Evolutionary conservation across 2,797 vertebrate species (phyloP).

Genomic region (Semaprochilodus insignis): DNA sequence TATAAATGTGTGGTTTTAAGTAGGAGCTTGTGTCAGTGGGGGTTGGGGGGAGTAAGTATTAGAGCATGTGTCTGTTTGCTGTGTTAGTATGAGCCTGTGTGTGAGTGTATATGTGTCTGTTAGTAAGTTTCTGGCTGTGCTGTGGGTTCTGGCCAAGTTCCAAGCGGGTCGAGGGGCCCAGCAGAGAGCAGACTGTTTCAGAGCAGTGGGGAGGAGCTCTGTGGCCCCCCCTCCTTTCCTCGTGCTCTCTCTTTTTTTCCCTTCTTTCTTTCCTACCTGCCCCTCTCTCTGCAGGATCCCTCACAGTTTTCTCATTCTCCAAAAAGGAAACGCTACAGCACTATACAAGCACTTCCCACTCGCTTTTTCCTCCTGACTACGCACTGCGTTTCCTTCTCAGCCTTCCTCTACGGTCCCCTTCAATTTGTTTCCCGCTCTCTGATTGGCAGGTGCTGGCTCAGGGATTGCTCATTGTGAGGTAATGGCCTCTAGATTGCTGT

Average conservation of each 20-base stretch:
- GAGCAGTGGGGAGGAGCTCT: conserved; percentile 34
- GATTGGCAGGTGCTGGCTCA: conserved; percentile 32
- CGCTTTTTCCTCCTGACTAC: background rate
- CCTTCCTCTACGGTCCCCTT: conserved; percentile 3
- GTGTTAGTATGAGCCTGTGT: conserved; percentile 36
- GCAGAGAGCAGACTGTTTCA: conserved; percentile 50
- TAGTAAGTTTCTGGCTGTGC: conserved; percentile 31
- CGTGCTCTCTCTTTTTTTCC: background rate
- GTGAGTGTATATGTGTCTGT: conserved; percentile 43
- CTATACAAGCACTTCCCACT: conserved; percentile 24
- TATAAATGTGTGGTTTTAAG: conserved; percentile 45
- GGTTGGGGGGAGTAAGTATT: background rate
- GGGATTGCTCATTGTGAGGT: conserved; percentile 39
- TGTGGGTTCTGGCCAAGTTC: conserved; percentile 52
- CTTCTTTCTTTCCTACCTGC: background rate
- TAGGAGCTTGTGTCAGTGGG: conserved; percentile 39
- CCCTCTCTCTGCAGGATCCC: conserved; percentile 19
- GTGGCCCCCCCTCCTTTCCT: background rate
- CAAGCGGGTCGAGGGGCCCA: conserved; percentile 55
- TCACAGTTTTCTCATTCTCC: conserved; percentile 32
- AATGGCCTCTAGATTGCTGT: conserved; percentile 39
- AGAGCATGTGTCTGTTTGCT: conserved; percentile 42
- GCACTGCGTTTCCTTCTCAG: conserved; percentile 17
- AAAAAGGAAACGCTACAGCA: conserved; percentile 35
- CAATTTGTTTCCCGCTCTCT: conserved; percentile 19